phyloP scores from a whole-genome alignment of 1,140 invertebrate species.

The Ips nitidus region DNA sequence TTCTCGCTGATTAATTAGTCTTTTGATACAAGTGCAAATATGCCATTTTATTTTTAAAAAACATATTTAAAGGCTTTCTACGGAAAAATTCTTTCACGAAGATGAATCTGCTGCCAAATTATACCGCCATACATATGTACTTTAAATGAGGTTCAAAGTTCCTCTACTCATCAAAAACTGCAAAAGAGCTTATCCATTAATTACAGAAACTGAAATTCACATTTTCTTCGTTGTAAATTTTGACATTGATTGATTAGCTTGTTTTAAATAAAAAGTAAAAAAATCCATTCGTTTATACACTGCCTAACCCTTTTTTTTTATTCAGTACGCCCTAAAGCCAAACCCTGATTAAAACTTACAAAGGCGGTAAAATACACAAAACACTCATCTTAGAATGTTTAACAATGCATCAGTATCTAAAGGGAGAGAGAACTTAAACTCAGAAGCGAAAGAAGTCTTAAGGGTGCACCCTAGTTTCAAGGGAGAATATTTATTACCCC shows the following conservation, averaged over 20 bases:
- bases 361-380: constrained; percentile 6
- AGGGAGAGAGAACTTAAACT: constrained; percentile 9
- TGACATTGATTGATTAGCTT: constrained; percentile 1
- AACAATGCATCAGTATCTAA: constrained; percentile 12
- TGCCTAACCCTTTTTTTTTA: no score
- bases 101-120: no score
- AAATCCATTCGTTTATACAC: no score
- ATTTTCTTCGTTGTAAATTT: not conserved
- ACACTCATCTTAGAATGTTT: not conserved
- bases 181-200: no score
- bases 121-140: no score
- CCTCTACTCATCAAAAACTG: not conserved
- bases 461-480: constrained; percentile 12
- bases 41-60: no score
- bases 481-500: constrained; percentile 7
- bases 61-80: no score
- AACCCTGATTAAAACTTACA: not conserved
- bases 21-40: no score
- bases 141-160: not conserved
- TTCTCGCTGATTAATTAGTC: no score
- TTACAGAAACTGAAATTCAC: no score
- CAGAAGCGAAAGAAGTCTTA: constrained; percentile 8
- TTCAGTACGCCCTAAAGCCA: no score
- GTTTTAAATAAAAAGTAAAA: not conserved
- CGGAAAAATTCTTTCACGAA: no score